These are phyloP conservation scores for Callionymus lyra DNA, from an alignment of 2,113 vertebrate species.

Conservation along the genomic window DNA sequence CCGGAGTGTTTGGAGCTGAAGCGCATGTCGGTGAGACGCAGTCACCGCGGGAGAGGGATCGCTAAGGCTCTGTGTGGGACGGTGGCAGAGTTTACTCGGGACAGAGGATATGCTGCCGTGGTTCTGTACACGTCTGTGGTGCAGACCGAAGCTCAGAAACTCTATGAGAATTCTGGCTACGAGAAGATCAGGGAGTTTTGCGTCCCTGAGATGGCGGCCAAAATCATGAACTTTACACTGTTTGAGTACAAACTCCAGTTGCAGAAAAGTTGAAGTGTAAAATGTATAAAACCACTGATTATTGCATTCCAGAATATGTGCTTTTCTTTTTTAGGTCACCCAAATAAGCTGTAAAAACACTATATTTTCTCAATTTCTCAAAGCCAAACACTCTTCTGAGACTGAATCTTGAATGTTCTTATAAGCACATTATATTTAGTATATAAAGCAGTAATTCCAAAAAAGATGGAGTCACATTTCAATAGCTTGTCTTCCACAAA, in stretches of 20 bases:
- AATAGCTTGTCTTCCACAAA: too few species aligned
- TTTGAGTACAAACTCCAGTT: constrained; percentile 63
- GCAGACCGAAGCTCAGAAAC: constrained; percentile 65
- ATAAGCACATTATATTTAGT: too few species aligned
- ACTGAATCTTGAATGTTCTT: too few species aligned
- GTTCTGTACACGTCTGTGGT: constrained; percentile 61
- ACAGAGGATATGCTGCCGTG: constrained; percentile 49
- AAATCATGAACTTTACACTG: constrained; percentile 57
- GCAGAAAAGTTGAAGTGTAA: constrained; percentile 1
- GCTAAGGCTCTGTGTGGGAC: constrained; percentile 61
- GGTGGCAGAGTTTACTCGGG: constrained; percentile 52
- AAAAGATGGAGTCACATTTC: too few species aligned
- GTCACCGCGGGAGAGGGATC: constrained; percentile 60
- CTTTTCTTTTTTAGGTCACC: neutral
- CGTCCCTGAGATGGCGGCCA: constrained; percentile 25
- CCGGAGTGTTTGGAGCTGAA: constrained; percentile 57
- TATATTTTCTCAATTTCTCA: too few species aligned
- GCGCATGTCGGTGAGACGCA: constrained; percentile 55
- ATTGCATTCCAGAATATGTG: too few species aligned
- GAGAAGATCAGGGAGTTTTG: constrained; percentile 41
- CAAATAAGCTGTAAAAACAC: too few species aligned
- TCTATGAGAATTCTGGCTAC: constrained; percentile 65
- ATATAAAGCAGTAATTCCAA: too few species aligned
- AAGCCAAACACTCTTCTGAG: too few species aligned
- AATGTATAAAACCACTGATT: constrained; percentile 12